phyloP scores from a whole-genome alignment of 1,140 invertebrate species.

The Hyposmocoma kahamanoa region DNA sequence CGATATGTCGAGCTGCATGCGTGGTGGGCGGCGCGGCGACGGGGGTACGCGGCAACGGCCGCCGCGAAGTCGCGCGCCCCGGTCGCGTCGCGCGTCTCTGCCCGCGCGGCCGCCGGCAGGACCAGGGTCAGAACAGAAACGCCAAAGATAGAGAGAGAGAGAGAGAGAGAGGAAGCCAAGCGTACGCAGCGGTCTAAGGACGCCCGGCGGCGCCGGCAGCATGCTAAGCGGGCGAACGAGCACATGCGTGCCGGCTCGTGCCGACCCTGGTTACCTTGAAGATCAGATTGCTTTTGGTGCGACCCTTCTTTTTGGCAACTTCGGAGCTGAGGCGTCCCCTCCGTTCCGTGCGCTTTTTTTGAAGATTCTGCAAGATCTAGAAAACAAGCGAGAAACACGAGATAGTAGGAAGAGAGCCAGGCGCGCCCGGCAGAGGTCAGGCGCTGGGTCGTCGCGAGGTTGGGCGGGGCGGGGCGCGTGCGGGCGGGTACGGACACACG shows the following conservation, averaged over 20 bases:
- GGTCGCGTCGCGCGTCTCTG: conserved; percentile 36
- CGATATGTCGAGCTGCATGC: conserved; percentile 59
- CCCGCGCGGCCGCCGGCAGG: conserved; percentile 55
- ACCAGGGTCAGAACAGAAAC: conserved; percentile 57
- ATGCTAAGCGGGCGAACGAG: conserved; percentile 70
- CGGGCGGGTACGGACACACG: conserved; percentile 50
- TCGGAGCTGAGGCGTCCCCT: conserved; percentile 92
- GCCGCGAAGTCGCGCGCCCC: conserved; percentile 44
- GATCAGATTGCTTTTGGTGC: conserved; percentile 96
- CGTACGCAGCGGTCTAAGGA: conserved; percentile 62
- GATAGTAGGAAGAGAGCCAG: conserved; percentile 78
- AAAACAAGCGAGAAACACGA: conserved; percentile 87
- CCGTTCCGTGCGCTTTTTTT: conserved; percentile 96
- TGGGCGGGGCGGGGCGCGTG: conserved; percentile 25
- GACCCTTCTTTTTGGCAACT: conserved; percentile 90
- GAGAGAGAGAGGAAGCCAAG: conserved; percentile 64
- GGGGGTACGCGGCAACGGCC: conserved; percentile 43
- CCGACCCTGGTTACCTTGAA: conserved; percentile 91
- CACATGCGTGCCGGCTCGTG: conserved; percentile 70
- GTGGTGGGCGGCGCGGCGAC: conserved; percentile 37
- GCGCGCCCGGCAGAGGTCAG: conserved; percentile 56
- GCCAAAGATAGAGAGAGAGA: conserved; percentile 61
- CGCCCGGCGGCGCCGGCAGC: conserved; percentile 58
- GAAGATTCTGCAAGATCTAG: conserved; percentile 97
- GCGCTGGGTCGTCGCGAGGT: conserved; percentile 39